Evolutionary conservation across 2,113 vertebrate genomes (phyloP).

Genomic region (Istiophorus platypterus): DNA sequence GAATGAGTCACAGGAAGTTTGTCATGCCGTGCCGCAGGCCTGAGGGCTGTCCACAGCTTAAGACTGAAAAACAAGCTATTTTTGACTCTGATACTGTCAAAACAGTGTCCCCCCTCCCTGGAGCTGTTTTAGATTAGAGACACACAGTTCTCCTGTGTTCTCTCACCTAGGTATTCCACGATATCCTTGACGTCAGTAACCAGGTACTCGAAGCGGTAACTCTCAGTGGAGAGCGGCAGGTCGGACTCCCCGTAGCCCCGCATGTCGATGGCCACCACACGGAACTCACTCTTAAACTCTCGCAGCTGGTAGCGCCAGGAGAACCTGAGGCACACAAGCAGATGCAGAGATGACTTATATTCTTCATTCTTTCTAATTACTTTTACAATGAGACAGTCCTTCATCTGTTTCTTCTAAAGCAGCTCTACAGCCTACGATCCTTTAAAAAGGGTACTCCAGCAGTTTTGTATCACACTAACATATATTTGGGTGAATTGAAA

Average conservation of each 20-base stretch:
- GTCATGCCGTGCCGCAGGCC: conserved; percentile 55
- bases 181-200: conserved; percentile 97
- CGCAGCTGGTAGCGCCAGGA: conserved; percentile 97
- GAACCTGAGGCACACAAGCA: conserved; percentile 85
- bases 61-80: conserved; percentile 60
- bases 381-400: not conserved
- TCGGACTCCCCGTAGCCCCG: conserved; percentile 97
- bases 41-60: conserved; percentile 29
- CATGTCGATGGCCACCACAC: conserved; percentile 96
- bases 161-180: conserved; percentile 95
- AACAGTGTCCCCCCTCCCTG: not conserved
- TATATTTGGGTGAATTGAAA: no score
- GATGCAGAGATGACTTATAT: not conserved
- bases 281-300: conserved; percentile 98
- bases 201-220: conserved; percentile 92
- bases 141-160: conserved; percentile 17
- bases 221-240: conserved; percentile 88
- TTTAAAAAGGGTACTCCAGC: not conserved
- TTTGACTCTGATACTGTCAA: conserved; percentile 41
- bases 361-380: not conserved
- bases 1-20: conserved; percentile 68
- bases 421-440: not conserved
- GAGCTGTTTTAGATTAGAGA: not conserved
- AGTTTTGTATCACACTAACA: no score
- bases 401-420: not conserved